These are phyloP conservation scores for Steromphala cineraria DNA, from an alignment of 2,888 invertebrate genomes.

Conservation along the genomic window DNA sequence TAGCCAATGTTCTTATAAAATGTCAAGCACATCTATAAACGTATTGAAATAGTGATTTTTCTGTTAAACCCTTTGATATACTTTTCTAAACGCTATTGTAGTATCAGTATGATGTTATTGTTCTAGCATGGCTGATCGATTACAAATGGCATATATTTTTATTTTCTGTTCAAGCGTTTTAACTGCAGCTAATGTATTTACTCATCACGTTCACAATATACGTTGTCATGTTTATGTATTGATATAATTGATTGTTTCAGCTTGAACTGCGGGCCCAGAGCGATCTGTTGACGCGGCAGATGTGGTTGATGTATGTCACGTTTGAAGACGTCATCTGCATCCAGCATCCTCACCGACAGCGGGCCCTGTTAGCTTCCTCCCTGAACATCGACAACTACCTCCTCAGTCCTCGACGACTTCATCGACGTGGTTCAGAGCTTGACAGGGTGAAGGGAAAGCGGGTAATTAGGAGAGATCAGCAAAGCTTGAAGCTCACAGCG, in stretches of 20 bases:
- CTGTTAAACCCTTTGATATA: too few species aligned
- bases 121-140: too few species aligned
- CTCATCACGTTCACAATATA: too few species aligned
- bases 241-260: neutral
- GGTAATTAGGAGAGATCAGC: neutral
- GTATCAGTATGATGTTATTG: too few species aligned
- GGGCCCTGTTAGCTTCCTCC: neutral
- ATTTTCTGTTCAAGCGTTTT: too few species aligned
- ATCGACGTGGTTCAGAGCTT: neutral
- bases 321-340: constrained; percentile 15
- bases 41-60: too few species aligned
- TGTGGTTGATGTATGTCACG: constrained; percentile 5
- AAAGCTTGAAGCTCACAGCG: neutral
- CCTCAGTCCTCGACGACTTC: neutral
- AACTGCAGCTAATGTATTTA: too few species aligned
- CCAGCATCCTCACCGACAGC: neutral
- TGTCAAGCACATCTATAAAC: too few species aligned
- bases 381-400: neutral
- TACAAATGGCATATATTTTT: too few species aligned
- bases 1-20: too few species aligned
- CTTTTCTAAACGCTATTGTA: too few species aligned
- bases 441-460: neutral
- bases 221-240: neutral
- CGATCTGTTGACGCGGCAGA: neutral
- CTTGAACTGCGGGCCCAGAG: neutral